These are phyloP conservation scores for Altica lythri DNA, from an alignment of 2,888 invertebrate species.

Conservation along the genomic window DNA sequence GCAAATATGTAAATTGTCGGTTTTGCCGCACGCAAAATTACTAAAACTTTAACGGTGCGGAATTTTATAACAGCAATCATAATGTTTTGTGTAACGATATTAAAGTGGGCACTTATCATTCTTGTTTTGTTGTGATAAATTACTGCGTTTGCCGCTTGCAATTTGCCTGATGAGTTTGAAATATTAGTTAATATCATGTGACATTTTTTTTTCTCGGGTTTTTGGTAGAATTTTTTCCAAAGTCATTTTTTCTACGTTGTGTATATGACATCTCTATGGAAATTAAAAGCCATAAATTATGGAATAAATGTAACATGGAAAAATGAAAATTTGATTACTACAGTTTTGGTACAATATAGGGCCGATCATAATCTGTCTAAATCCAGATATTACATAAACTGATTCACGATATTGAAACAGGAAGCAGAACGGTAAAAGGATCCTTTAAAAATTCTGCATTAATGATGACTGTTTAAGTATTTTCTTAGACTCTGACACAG, in stretches of 20 bases:
- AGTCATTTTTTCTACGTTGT: slow-evolving; percentile 4
- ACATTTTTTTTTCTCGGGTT: not conserved
- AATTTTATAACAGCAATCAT: slow-evolving; percentile 1
- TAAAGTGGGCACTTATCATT: slow-evolving; percentile 18
- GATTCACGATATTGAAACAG: too few relatives aligned
- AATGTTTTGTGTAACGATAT: slow-evolving; percentile 13
- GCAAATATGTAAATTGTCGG: slow-evolving; percentile 5
- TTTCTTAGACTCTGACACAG: too few relatives aligned
- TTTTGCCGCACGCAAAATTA: not conserved
- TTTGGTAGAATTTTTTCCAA: not conserved
- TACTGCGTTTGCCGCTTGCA: slow-evolving; percentile 14
- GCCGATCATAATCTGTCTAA: too few relatives aligned
- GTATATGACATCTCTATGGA: not conserved
- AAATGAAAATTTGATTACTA: too few relatives aligned
- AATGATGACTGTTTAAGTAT: too few relatives aligned
- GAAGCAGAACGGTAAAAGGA: too few relatives aligned
- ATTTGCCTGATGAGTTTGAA: slow-evolving; percentile 16
- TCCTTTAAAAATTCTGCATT: too few relatives aligned
- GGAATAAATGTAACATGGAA: not conserved
- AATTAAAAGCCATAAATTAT: slow-evolving; percentile 1
- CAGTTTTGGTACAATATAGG: too few relatives aligned
- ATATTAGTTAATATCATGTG: slow-evolving; percentile 16
- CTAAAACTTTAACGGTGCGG: not conserved
- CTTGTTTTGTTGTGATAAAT: slow-evolving; percentile 17
- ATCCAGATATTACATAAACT: too few relatives aligned